A percentile compares a stretch with the other conserved stretches of the same genome.
Evolutionary conservation across 2,797 vertebrate species (phyloP).

Genomic region (Eleutherodactylus coqui): DNA sequence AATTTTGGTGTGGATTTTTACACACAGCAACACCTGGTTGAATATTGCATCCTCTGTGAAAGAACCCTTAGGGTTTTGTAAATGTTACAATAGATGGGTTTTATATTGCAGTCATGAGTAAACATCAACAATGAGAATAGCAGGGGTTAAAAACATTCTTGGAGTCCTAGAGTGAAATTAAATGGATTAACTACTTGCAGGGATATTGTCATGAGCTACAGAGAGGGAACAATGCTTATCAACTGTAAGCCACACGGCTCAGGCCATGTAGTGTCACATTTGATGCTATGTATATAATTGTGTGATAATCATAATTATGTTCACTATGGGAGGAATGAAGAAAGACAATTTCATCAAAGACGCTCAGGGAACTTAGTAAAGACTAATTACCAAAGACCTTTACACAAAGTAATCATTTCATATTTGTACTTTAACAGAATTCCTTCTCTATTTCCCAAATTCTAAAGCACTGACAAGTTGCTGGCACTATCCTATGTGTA

Average conservation of each 20-base stretch:
- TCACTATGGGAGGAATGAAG: not conserved
- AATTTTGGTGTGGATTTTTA: no score
- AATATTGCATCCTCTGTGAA: no score
- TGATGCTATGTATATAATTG: not conserved
- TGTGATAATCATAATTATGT: slow-evolving; percentile 11
- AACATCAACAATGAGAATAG: slow-evolving; percentile 68
- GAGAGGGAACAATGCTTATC: slow-evolving; percentile 3
- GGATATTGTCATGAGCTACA: slow-evolving; percentile 8
- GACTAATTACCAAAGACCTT: not conserved
- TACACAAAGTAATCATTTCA: no score
- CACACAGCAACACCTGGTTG: no score
- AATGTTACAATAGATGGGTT: slow-evolving; percentile 68
- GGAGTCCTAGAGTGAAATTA: slow-evolving; percentile 69
- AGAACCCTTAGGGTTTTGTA: slow-evolving; percentile 68
- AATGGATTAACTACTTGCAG: slow-evolving; percentile 67
- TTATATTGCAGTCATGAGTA: slow-evolving; percentile 66
- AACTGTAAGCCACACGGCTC: not conserved
- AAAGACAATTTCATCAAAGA: not conserved
- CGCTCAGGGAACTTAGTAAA: no score
- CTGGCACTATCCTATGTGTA: no score
- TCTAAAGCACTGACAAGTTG: no score
- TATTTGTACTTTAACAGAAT: no score
- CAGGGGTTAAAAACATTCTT: slow-evolving; percentile 68
- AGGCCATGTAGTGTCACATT: not conserved
- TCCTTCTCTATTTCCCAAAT: no score